Conservation (phyloP, 2,113 vertebrate species). For the Speoplatyrhinus poulsoni region DNA sequence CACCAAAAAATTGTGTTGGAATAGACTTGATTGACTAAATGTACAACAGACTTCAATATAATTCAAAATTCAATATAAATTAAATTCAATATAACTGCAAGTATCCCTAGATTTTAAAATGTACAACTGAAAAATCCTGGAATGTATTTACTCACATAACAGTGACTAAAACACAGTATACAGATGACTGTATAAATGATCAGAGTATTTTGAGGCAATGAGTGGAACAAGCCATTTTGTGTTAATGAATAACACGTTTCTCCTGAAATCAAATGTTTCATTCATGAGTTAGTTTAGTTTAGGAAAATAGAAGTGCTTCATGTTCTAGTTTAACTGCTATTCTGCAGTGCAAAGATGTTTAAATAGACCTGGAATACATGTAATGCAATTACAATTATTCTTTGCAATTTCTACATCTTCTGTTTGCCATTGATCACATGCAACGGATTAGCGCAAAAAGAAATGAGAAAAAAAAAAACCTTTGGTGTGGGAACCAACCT, state of each 20-base stretch:
- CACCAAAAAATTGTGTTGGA: background rate
- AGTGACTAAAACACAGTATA: background rate
- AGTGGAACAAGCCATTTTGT: background rate
- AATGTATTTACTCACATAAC: background rate
- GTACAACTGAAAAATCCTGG: background rate
- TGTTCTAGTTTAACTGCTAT: background rate
- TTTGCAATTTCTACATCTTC: background rate
- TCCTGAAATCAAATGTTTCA: slow-evolving; percentile 28
- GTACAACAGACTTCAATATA: background rate
- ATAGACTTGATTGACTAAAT: background rate
- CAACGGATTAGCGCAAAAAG: background rate
- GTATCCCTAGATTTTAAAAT: too few species aligned
- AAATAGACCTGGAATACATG: too few species aligned
- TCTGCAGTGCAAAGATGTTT: too few species aligned
- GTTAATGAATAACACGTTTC: background rate
- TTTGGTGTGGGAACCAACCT: slow-evolving; percentile 82
- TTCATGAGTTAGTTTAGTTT: slow-evolving; percentile 10
- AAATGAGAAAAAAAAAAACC: background rate
- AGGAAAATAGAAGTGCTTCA: background rate
- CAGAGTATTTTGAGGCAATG: background rate
- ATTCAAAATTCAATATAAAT: too few species aligned
- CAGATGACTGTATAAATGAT: background rate
- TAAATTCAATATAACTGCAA: too few species aligned
- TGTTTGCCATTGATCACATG: slow-evolving; percentile 14
- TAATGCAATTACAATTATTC: too few species aligned